phyloP scores from a whole-genome alignment of 1,140 invertebrate genomes.

The Leptinotarsa texana region DNA sequence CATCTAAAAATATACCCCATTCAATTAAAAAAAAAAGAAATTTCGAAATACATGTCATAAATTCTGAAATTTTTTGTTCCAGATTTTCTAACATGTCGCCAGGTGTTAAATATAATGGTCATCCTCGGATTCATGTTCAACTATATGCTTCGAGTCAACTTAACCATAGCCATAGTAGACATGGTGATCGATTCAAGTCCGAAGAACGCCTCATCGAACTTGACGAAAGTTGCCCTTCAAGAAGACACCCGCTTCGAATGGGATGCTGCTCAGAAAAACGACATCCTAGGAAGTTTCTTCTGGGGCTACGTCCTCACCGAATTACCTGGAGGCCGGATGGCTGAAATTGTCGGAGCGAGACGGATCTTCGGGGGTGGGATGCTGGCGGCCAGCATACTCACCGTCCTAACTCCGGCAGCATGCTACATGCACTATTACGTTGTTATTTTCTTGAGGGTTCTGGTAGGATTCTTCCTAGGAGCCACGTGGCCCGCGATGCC shows the following conservation, averaged over 20 bases:
- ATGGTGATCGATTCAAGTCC: constrained; percentile 66
- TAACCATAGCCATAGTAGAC: constrained; percentile 86
- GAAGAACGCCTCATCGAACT: constrained; percentile 43
- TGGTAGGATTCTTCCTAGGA: constrained; percentile 77
- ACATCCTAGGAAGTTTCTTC: constrained; percentile 84
- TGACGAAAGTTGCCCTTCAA: constrained; percentile 37
- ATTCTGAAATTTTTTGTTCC: constrained; percentile 23
- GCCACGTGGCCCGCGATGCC: constrained; percentile 91
- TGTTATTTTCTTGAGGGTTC: constrained; percentile 65
- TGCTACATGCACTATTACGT: constrained; percentile 67
- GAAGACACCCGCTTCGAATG: constrained; percentile 33
- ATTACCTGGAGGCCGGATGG: constrained; percentile 82
- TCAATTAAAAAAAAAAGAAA: no score
- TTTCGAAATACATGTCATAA: no score
- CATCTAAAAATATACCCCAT: no score
- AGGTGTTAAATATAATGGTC: constrained; percentile 81
- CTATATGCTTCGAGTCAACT: constrained; percentile 85
- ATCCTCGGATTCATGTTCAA: constrained; percentile 86
- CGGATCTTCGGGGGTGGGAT: constrained; percentile 85
- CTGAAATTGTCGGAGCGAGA: constrained; percentile 81
- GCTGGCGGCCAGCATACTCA: constrained; percentile 78
- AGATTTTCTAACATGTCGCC: constrained; percentile 68
- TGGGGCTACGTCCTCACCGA: constrained; percentile 90
- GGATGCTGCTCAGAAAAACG: constrained; percentile 64
- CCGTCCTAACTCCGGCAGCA: constrained; percentile 78